Percentiles rank a stretch among this genome's conserved stretches.
These are phyloP conservation scores for Arremon aurantiirostris DNA, from an alignment of 2,797 vertebrate genomes.

Conservation along the genomic window DNA sequence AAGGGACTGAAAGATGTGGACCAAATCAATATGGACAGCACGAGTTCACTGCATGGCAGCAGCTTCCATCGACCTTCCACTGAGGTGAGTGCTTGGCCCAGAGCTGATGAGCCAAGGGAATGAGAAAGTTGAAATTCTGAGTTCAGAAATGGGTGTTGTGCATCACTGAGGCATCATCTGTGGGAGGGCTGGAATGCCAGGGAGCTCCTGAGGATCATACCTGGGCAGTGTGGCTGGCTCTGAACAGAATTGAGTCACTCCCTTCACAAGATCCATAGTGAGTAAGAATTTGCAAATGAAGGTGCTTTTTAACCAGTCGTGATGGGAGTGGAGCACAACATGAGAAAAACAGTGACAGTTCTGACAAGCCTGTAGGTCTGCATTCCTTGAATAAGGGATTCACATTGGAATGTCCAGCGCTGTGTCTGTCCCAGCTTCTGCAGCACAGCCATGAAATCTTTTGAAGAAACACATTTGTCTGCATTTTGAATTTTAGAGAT, in stretches of 20 bases:
- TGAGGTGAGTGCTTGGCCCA: slow-evolving; percentile 67
- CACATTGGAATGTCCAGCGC: not conserved
- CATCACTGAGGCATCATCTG: not conserved
- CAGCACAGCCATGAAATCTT: not conserved
- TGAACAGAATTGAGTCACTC: not conserved
- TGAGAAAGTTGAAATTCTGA: not conserved
- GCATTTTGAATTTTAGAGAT: not conserved
- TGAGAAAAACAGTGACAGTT: not conserved
- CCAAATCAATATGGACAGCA: slow-evolving; percentile 91
- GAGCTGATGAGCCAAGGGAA: not conserved
- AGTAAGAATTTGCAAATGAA: not conserved
- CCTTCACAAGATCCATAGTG: not conserved
- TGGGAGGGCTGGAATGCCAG: not conserved
- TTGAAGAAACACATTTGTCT: not conserved
- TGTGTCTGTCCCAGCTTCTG: not conserved
- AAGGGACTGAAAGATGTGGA: slow-evolving; percentile 97
- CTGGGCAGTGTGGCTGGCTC: not conserved
- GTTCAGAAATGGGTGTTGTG: not conserved
- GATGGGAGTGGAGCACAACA: not conserved
- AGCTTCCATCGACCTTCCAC: slow-evolving; percentile 75
- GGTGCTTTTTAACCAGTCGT: not conserved
- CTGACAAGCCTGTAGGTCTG: not conserved
- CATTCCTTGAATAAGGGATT: not conserved
- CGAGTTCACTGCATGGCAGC: slow-evolving; percentile 77
- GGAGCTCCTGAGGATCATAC: not conserved